Base-by-base conservation (phyloP, 2,797 vertebrate genomes). In the Lemur catta region DNA sequence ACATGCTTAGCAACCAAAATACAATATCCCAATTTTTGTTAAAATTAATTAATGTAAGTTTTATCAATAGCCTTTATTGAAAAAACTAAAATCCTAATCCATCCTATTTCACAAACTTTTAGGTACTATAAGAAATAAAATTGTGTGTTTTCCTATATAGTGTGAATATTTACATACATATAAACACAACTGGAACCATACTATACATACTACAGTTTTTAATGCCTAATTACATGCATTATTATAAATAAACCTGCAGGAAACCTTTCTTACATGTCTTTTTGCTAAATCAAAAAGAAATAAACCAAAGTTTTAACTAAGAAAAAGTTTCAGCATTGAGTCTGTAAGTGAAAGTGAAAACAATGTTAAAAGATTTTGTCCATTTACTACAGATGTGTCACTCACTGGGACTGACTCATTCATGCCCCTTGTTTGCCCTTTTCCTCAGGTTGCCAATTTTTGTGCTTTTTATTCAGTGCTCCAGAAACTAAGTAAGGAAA, bases 1-100 rank as follows among this genome's bases (percentile, higher is more conserved):
- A 91, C 93, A 0, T 91, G 76, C n/a, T 96, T 38, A 87, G 71
- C 72, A 96, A 92, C 41, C 94, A 94, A 91, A 92, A 50, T 84
- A 30, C 5, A 63, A 38, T n/a, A 92, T 55, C 10, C 28, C 18
- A 74, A 33, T 50, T 91, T 94, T 76, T 33, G 52, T 89, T 84
- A 93, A 69, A 65, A 26, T 94, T 59, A 43, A 72, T 88, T 91
- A 93, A 82, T 55, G 12, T 59, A 75, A 46, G 43, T 57, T 52
- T 93, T 79, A 87, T 33, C 71, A 84, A 74, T 8, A 95, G 18
- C 10, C 43, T 97, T 95, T 71, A 61, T 0, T 75, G 12, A 50
- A 91, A 57, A 94, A 79, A 57, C 9, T 46, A 79, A 78, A 96
- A 92, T 55, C 17, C 69, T 28, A 35, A 82, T 13, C 26, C 61